Conservation (phyloP, 2,113 vertebrate species). For the Ameiurus melas region DNA sequence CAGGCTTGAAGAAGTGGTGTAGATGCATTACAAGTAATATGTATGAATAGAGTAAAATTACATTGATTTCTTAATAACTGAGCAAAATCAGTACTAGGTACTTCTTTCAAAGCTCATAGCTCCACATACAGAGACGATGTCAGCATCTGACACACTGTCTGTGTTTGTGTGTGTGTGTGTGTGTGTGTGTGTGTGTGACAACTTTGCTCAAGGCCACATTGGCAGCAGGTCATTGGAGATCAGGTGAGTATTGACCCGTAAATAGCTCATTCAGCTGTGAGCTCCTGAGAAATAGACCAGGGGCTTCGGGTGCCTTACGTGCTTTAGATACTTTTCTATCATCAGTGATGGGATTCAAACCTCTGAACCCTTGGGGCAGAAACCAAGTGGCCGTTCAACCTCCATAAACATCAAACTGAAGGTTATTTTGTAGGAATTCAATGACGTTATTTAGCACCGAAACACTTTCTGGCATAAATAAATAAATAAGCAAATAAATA, state of each 20-base stretch:
- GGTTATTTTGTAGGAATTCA: neutral
- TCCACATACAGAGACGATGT: too few species aligned
- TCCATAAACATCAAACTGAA: neutral
- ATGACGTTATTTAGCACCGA: neutral
- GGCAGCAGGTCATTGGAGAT: slow-evolving; percentile 11
- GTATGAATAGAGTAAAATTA: neutral
- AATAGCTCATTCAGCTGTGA: slow-evolving; percentile 4
- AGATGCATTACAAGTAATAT: neutral
- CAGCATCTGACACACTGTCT: too few species aligned
- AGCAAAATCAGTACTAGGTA: neutral
- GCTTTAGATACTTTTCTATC: slow-evolving; percentile 27
- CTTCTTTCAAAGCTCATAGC: neutral
- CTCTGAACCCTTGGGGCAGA: neutral
- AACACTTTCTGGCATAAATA: neutral
- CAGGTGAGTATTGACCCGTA: slow-evolving; percentile 26
- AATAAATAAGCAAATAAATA: too few species aligned
- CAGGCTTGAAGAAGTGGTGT: neutral
- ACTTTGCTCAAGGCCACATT: slow-evolving; percentile 26
- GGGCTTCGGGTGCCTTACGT: slow-evolving; percentile 19
- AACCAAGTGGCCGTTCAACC: neutral
- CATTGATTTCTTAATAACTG: neutral
- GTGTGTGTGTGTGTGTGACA: slow-evolving; percentile 1
- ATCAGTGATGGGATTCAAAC: slow-evolving; percentile 28
- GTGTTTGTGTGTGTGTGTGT: neutral
- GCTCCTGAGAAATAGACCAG: slow-evolving; percentile 28